Percentiles rank a stretch among this genome's conserved stretches.
These are phyloP conservation scores for Montipora capricornis DNA, from an alignment of 64 coral and sea anemone species.

Conservation along the genomic window DNA sequence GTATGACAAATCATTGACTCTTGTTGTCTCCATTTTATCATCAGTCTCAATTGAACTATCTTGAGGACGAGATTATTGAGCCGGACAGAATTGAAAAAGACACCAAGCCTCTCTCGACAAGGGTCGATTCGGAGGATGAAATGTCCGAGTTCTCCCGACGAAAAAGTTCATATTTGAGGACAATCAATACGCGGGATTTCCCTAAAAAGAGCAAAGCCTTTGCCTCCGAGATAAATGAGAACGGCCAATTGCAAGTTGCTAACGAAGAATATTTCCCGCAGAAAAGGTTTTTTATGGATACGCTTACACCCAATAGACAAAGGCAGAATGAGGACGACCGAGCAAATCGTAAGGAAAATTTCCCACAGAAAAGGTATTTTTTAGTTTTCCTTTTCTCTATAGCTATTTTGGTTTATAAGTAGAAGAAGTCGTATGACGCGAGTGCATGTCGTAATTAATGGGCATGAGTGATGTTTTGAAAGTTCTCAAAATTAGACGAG, in stretches of 20 bases:
- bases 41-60: not conserved
- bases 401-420: too few species aligned
- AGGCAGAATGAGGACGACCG: not conserved
- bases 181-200: not conserved
- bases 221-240: not conserved
- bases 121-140: not conserved
- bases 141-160: not conserved
- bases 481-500: too few species aligned
- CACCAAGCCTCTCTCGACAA: not conserved
- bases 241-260: not conserved
- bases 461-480: too few species aligned
- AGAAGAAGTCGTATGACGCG: too few species aligned
- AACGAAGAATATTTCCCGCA: too few species aligned
- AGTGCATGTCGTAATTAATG: too few species aligned
- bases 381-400: not conserved
- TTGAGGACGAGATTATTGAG: not conserved
- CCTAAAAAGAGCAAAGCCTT: not conserved
- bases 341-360: not conserved
- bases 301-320: not conserved
- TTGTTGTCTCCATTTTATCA: not conserved
- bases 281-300: not conserved
- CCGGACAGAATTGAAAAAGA: not conserved
- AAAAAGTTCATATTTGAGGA: not conserved
- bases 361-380: slow-evolving; percentile 29
- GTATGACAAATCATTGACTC: too few species aligned